Percentiles rank a stretch among this genome's conserved stretches.
Conservation (phyloP, 2,797 vertebrate genomes). For the Macropus fuliginosus region DNA sequence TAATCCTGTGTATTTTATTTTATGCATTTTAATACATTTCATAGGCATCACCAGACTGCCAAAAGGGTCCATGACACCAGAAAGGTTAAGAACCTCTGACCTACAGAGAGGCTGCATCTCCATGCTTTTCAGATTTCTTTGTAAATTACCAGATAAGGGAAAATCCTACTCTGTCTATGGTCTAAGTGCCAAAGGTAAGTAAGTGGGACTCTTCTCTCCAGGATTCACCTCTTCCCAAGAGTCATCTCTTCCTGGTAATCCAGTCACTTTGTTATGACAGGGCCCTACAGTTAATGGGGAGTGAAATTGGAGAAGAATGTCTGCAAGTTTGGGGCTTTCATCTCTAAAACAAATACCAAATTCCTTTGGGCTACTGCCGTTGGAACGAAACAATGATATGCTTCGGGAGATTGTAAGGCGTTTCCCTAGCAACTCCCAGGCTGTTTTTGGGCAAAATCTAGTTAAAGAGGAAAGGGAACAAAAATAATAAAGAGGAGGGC, state of each 20-base stretch:
- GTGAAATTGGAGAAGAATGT: constrained; percentile 86
- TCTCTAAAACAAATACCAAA: constrained; percentile 87
- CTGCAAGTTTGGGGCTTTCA: constrained; percentile 85
- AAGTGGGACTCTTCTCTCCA: not conserved
- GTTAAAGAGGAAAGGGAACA: constrained; percentile 70
- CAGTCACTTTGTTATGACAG: constrained; percentile 74
- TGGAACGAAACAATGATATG: constrained; percentile 82
- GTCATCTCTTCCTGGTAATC: constrained; percentile 45
- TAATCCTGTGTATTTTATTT: not conserved
- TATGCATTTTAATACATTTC: not conserved
- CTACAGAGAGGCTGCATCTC: not conserved
- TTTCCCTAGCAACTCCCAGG: constrained; percentile 84
- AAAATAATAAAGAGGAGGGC: constrained; percentile 59
- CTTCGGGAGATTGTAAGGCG: constrained; percentile 67
- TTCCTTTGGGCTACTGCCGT: constrained; percentile 84
- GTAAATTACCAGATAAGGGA: not conserved
- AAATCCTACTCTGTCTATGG: not conserved
- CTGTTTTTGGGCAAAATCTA: constrained; percentile 73
- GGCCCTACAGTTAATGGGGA: constrained; percentile 81
- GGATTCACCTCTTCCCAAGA: not conserved
- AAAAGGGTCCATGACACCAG: not conserved
- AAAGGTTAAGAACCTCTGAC: not conserved
- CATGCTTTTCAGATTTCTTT: not conserved
- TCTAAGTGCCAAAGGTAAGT: not conserved
- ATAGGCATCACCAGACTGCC: not conserved